Base-by-base conservation (phyloP, 2,888 invertebrate genomes). In the Hesperia comma region DNA sequence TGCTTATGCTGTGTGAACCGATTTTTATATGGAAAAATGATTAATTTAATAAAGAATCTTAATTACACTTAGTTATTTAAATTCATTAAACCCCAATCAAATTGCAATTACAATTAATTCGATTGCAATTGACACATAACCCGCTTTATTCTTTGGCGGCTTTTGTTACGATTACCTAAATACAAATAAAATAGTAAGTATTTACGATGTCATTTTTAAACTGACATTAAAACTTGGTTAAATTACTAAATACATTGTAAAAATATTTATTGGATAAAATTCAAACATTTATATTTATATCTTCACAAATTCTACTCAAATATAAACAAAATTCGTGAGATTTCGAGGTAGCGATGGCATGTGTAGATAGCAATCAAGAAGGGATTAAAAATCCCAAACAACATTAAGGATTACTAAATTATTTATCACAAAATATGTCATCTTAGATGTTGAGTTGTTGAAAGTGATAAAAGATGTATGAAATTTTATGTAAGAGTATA, bases 321-420 rank as follows among this genome's bases (percentile, higher is more conserved):
- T 4, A 26, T 10, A 17, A 0, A 1, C 1, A 7, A 19, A 8
- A 19, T 17, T 49, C 12, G 49, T 26, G 1, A 53, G 14, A 26
- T 26, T n/a, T 53, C 53, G 14, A n/a, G 32, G n/a, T 53, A 51
- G 32, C 14, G 32, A n/a, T 7, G 21, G 33, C 5, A 26, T 26
- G 0, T 32, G 32, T 7, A 10, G 63, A 63, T 63, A 56, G 49
- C 56, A 57, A 63, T 57, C 63, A 49, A 55, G 33, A 63, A 26
- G 55, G 37, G 56, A 56, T 21, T 37, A 14, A 21, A 37, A 33
- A 51, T 49, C 15, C 26, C 49, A 15, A 57, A 41, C 6, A 57
- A 40, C 49, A 46, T 0, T 49, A 33, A 6, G 60, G 60, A 60
- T 60, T 60, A 63, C 12, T 10, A 32, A 17, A 57, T 63, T 37